Evolutionary conservation across 2,797 vertebrate genomes (phyloP).

Genomic region (Garrulus glandarius): DNA sequence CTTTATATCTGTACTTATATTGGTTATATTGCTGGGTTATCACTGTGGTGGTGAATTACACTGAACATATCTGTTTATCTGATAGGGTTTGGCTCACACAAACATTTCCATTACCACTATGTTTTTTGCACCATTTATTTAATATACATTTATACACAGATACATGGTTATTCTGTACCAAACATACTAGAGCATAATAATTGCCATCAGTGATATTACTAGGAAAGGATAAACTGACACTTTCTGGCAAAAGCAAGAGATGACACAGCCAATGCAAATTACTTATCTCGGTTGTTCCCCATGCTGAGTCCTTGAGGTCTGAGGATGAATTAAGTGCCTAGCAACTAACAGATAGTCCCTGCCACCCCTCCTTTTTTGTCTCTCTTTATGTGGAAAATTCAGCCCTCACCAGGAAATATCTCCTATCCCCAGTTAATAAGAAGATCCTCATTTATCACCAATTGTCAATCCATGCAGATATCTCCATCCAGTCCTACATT

Average conservation of each 20-base stretch:
- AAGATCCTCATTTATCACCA: background rate
- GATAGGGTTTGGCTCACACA: background rate
- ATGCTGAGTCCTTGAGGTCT: conserved; percentile 35
- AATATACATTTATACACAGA: background rate
- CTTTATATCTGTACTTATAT: conserved; percentile 43
- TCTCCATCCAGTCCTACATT: background rate
- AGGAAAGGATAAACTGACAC: background rate
- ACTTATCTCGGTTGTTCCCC: conserved; percentile 2
- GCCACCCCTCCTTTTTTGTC: background rate
- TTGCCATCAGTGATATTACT: background rate
- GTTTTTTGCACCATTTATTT: background rate
- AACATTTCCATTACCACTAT: background rate
- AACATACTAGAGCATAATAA: background rate
- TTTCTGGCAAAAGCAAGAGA: conserved; percentile 17
- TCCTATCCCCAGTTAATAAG: background rate
- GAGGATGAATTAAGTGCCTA: conserved; percentile 23
- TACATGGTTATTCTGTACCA: background rate
- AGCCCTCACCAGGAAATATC: background rate
- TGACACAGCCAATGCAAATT: conserved; percentile 21
- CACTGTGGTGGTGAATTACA: conserved; percentile 29
- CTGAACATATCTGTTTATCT: background rate
- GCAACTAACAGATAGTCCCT: conserved; percentile 1
- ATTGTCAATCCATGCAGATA: background rate
- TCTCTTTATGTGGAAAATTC: background rate
- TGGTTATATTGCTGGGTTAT: conserved; percentile 29